These are phyloP conservation scores for Antennarius maculatus DNA, from an alignment of 2,797 vertebrate species.

Conservation along the genomic window DNA sequence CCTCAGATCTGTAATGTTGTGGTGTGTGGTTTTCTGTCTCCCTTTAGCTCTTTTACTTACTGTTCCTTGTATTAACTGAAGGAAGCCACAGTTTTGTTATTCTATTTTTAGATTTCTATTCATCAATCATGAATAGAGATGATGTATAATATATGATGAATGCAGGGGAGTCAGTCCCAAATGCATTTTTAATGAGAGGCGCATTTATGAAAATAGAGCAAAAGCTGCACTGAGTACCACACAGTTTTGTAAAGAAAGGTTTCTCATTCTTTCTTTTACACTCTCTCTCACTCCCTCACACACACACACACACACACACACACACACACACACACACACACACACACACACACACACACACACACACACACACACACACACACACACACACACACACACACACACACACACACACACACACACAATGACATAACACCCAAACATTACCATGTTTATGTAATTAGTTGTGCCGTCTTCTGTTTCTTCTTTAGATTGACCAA, in stretches of 20 bases:
- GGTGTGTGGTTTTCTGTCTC: slow-evolving; percentile 14
- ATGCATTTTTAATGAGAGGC: slow-evolving; percentile 77
- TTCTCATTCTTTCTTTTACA: slow-evolving; percentile 1
- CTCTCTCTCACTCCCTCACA: no score
- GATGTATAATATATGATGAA: slow-evolving; percentile 80
- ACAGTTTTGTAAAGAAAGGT: slow-evolving; percentile 22
- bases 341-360: background rate
- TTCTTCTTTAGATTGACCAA: slow-evolving; percentile 89
- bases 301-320: no score
- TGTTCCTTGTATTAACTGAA: slow-evolving; percentile 32
- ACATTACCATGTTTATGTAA: background rate
- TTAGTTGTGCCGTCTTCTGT: background rate
- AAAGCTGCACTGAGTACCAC: slow-evolving; percentile 30
- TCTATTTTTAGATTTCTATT: slow-evolving; percentile 77
- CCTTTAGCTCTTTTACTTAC: slow-evolving; percentile 53
- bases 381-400: background rate
- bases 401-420: background rate
- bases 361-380: background rate
- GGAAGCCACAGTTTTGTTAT: slow-evolving; percentile 65
- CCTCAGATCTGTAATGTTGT: slow-evolving; percentile 24
- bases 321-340: no score
- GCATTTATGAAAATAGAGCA: slow-evolving; percentile 57
- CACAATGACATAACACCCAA: background rate
- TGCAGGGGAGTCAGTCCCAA: slow-evolving; percentile 72
- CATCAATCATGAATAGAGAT: slow-evolving; percentile 77